Evolutionary conservation across 2,797 vertebrate genomes (phyloP), one percentile per base, ranked within the genome.

Genomic region (Tadarida brasiliensis): DNA sequence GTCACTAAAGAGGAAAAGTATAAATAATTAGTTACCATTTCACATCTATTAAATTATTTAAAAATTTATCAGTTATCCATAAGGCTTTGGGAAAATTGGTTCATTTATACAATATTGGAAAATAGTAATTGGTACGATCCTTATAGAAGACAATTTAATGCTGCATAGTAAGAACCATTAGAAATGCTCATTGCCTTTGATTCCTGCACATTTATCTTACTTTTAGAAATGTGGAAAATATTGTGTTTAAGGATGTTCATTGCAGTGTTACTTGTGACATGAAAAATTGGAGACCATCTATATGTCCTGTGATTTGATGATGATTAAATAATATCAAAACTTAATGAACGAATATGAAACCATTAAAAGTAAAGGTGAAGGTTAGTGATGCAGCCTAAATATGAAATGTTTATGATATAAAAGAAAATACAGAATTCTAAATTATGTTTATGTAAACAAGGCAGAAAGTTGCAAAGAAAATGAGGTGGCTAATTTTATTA

Each of bases 331-430:
- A 28, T 65, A 93, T 6, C 47, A 47, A 22, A 91, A 85, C 7
- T 47, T 94, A 87, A 86, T 89, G 67, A 92, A 56, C 28, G 57
- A 54, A 51, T 57, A 78, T 11, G 33, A 74, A 87, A n/a, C 35
- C 28, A 70, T 83, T 97, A 76, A 76, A 85, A 80, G 35, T 71
- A 86, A 82, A 93, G 63, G 59, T 78, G 24, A 91, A 91, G 28
- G 19, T 35, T 59, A 92, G 71, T 83, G 51, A 80, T 63, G 76
- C 49, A 89, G 10, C 30, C 22, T 65, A 86, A 85, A 89, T 63
- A 44, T 92, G 47, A 85, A 93, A 88, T 81, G 28, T 54, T 91
- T 84, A 51, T 33, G 33, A 90, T 81, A 2, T 19, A 70, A 70
- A 73, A 87, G 51, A 54, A 87, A 80, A 73, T 33, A 54, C 1